Conservation (phyloP, 2,888 invertebrate species). For the Pristionchus mayeri region DNA sequence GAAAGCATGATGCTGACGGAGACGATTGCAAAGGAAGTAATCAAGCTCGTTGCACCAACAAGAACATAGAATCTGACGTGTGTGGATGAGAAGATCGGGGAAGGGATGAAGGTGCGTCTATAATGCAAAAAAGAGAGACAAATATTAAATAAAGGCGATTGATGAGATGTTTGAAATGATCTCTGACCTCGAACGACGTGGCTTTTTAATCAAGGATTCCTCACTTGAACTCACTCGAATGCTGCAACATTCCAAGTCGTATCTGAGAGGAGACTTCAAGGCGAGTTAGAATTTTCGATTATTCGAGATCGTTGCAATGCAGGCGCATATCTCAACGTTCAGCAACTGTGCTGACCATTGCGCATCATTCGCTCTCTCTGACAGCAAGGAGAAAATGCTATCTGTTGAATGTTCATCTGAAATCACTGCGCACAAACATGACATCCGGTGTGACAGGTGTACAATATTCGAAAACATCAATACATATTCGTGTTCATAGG, state of each 20-base stretch:
- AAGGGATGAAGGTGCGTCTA: not conserved
- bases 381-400: not conserved
- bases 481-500: not conserved
- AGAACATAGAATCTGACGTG: not conserved
- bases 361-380: not conserved
- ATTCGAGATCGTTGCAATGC: not conserved
- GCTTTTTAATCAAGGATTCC: not conserved
- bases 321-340: not conserved
- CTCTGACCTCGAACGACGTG: not conserved
- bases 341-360: not conserved
- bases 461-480: no score
- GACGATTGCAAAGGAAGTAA: not conserved
- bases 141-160: not conserved
- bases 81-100: not conserved
- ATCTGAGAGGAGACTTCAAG: conserved; percentile 4
- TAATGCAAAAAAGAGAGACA: no score
- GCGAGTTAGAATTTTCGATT: not conserved
- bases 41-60: not conserved
- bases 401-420: not conserved
- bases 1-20: not conserved
- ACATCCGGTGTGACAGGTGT: not conserved
- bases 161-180: not conserved
- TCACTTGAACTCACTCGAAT: not conserved
- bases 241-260: not conserved
- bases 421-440: not conserved